A percentile compares a stretch with the other conserved stretches of the same genome.
Evolutionary conservation across 2,797 vertebrate species (phyloP).

Genomic region (Cichlasoma orientale): DNA sequence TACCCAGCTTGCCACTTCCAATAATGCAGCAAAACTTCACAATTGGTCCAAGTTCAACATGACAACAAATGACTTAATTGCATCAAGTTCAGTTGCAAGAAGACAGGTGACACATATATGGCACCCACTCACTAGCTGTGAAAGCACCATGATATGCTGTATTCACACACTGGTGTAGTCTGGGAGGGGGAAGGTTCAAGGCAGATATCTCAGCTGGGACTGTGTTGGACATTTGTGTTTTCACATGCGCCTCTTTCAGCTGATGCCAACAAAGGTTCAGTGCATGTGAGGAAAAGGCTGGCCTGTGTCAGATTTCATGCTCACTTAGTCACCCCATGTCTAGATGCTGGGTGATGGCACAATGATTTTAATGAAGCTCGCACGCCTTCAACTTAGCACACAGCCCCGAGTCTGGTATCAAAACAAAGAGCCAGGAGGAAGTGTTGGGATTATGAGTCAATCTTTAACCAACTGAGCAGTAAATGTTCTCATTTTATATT

Average conservation of each 20-base stretch:
- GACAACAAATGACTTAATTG: background rate
- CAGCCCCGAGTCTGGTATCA: too few relatives aligned
- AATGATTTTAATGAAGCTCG: fast-evolving
- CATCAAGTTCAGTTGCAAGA: background rate
- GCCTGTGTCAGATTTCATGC: background rate
- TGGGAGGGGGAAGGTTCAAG: background rate
- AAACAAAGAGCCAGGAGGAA: background rate
- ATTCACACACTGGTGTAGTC: background rate
- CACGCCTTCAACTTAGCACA: background rate
- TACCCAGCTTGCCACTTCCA: background rate
- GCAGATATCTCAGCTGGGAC: background rate
- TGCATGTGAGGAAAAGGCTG: too few relatives aligned
- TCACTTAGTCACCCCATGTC: background rate
- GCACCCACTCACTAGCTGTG: background rate
- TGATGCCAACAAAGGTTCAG: background rate
- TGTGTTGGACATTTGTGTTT: background rate
- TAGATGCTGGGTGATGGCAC: background rate
- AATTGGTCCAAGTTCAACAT: fast-evolving
- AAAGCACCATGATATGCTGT: background rate
- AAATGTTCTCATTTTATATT: background rate
- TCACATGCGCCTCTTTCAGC: background rate
- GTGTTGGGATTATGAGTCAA: background rate
- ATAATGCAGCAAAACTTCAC: background rate
- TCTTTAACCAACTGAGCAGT: background rate
- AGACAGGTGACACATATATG: background rate